Evolutionary conservation across 2,888 invertebrate species (phyloP).

Genomic region (Papilio gigon): DNA sequence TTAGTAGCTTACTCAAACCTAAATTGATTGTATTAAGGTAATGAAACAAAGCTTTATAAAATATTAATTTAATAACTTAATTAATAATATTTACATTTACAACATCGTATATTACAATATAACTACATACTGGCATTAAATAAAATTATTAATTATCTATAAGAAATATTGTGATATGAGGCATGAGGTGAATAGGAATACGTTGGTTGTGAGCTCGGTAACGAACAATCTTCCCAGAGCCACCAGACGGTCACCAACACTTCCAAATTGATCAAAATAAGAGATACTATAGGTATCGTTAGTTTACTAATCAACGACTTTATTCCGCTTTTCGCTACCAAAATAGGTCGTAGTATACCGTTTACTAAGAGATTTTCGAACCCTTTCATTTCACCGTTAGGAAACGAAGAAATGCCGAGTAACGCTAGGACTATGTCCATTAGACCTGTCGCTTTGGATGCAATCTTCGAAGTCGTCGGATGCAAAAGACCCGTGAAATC

Average conservation of each 20-base stretch:
- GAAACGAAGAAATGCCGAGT: conserved; percentile 59
- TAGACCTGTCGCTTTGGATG: conserved; percentile 65
- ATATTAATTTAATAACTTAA: conserved; percentile 29
- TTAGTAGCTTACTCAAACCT: too few species aligned
- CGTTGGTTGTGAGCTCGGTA: conserved; percentile 44
- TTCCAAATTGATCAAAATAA: conserved; percentile 72
- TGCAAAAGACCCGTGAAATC: conserved; percentile 54
- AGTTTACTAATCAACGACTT: conserved; percentile 72
- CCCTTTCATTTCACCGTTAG: conserved; percentile 60
- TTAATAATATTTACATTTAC: conserved; percentile 31
- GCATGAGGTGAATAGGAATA: conserved; percentile 53
- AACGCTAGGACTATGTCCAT: conserved; percentile 64
- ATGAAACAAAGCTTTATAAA: conserved; percentile 13
- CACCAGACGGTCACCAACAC: conserved; percentile 75
- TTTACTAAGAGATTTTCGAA: conserved; percentile 68
- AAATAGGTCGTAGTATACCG: conserved; percentile 68
- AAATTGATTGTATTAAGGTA: neutral
- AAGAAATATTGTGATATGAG: conserved; percentile 56
- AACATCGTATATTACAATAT: conserved; percentile 7
- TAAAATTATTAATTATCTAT: conserved; percentile 36
- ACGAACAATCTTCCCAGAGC: conserved; percentile 77
- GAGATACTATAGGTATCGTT: conserved; percentile 68
- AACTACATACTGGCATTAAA: conserved; percentile 52
- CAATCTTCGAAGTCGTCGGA: conserved; percentile 61
- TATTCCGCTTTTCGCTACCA: conserved; percentile 66